These are phyloP conservation scores for Triplophysa siluroides DNA, from an alignment of 2,113 vertebrate genomes.

Conservation along the genomic window DNA sequence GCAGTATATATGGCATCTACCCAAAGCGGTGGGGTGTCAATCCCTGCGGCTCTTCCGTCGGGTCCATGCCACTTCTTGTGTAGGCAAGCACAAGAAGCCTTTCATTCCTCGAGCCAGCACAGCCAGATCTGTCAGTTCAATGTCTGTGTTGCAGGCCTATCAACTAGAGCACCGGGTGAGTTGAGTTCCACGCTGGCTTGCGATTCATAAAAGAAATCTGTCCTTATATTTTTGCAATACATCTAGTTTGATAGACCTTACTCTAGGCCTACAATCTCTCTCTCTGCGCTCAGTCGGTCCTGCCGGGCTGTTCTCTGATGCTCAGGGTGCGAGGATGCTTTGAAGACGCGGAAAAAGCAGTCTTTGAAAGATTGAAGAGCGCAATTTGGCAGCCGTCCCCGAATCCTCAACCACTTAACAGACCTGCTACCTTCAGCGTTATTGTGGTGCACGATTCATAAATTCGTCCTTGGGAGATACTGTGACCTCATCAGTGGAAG, in stretches of 20 bases:
- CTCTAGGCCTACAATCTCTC: neutral
- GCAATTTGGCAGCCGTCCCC: constrained; percentile 19
- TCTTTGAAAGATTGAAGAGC: constrained; percentile 30
- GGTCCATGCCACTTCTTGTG: no score
- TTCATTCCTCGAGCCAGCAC: no score
- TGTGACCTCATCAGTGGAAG: neutral
- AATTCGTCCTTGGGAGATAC: neutral
- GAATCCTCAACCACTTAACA: constrained; percentile 21
- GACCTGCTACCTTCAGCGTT: constrained; percentile 6
- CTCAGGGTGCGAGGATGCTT: constrained; percentile 5
- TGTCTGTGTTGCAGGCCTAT: no score
- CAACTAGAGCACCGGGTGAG: no score
- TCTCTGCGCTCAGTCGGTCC: neutral
- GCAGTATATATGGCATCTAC: neutral
- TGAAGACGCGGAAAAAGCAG: constrained; percentile 33
- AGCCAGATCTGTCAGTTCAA: no score
- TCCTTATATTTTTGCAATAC: neutral
- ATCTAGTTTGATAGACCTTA: neutral
- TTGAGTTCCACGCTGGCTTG: no score
- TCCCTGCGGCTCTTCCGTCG: no score
- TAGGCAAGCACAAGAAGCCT: no score
- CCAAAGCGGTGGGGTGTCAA: neutral
- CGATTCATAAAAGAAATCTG: no score
- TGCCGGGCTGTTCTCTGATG: neutral
- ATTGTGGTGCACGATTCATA: constrained; percentile 6